These are phyloP conservation scores for Drosophila glabriapex DNA, from an alignment of 2,888 invertebrate species.

Conservation along the genomic window DNA sequence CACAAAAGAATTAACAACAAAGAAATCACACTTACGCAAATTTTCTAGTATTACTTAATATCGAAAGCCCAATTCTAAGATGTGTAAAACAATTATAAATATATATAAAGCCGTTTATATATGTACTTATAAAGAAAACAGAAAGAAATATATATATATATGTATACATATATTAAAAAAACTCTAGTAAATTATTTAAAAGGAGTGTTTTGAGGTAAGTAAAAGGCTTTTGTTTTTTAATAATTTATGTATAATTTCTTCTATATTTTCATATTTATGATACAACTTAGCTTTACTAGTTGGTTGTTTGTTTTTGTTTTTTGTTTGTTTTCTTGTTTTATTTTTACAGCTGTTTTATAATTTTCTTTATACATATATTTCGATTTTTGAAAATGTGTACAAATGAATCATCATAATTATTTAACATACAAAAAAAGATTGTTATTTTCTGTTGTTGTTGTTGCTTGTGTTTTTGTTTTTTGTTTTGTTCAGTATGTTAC, in stretches of 20 bases:
- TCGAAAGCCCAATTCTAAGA: conserved; percentile 61
- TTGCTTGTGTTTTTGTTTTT: conserved; percentile 11
- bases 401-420: conserved; percentile 54
- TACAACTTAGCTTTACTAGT: conserved; percentile 74
- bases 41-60: conserved; percentile 61
- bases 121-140: conserved; percentile 49
- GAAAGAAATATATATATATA: conserved; percentile 30
- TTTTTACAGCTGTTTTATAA: conserved; percentile 50
- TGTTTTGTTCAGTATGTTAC: conserved; percentile 26
- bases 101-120: conserved; percentile 52
- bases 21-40: conserved; percentile 41
- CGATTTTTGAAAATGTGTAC: conserved; percentile 34
- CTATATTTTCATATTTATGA: conserved; percentile 81
- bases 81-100: conserved; percentile 58
- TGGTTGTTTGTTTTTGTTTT: conserved; percentile 54
- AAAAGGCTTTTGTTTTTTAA: conserved; percentile 48
- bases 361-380: conserved; percentile 44
- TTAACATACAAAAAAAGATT: conserved; percentile 58
- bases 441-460: conserved; percentile 8
- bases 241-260: conserved; percentile 80
- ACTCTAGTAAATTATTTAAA: neutral
- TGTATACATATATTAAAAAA: conserved; percentile 33
- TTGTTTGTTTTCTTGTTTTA: conserved; percentile 16
- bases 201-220: conserved; percentile 6
- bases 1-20: conserved; percentile 20